Percentiles rank a stretch among this genome's conserved stretches.
Evolutionary conservation across 2,888 invertebrate species (phyloP).

Genomic region (Caenorhabditis sinica): DNA sequence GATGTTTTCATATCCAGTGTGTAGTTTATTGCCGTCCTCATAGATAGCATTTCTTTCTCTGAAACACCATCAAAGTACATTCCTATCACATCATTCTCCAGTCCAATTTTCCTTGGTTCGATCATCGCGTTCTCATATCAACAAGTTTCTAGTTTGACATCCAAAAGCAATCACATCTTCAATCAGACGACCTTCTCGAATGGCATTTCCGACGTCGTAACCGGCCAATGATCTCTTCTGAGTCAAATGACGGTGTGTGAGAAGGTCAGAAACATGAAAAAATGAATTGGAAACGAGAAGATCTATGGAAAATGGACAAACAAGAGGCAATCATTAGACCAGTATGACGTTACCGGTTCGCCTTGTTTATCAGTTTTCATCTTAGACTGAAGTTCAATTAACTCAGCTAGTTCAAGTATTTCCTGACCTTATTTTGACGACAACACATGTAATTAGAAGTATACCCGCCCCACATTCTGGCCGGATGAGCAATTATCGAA

Average conservation of each 20-base stretch:
- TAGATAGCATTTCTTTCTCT: too few relatives aligned
- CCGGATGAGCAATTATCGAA: slow-evolving; percentile 57
- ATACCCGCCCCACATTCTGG: slow-evolving; percentile 35
- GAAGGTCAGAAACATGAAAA: background rate
- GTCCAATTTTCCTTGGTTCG: background rate
- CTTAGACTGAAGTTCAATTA: slow-evolving; percentile 17
- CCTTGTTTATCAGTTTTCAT: slow-evolving; percentile 16
- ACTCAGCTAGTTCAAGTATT: slow-evolving; percentile 9
- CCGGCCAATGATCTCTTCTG: slow-evolving; percentile 30
- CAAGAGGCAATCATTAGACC: slow-evolving; percentile 14
- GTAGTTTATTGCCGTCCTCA: too few relatives aligned
- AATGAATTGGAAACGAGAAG: background rate
- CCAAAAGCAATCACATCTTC: slow-evolving; percentile 9
- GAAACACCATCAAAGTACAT: too few relatives aligned
- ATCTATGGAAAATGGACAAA: slow-evolving; percentile 30
- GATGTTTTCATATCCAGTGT: too few relatives aligned
- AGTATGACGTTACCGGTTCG: slow-evolving; percentile 6
- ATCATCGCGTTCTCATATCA: background rate
- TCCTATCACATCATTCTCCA: too few relatives aligned
- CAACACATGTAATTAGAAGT: slow-evolving; percentile 13
- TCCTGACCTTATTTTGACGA: slow-evolving; percentile 35
- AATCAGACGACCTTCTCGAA: slow-evolving; percentile 54
- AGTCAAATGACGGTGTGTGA: slow-evolving; percentile 19
- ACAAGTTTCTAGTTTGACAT: slow-evolving; percentile 52
- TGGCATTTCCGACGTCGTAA: slow-evolving; percentile 43